Evolutionary conservation across 2,888 invertebrate species (phyloP), one percentile per base, ranked within the genome.

Genomic region (Pterobdella sp.): DNA sequence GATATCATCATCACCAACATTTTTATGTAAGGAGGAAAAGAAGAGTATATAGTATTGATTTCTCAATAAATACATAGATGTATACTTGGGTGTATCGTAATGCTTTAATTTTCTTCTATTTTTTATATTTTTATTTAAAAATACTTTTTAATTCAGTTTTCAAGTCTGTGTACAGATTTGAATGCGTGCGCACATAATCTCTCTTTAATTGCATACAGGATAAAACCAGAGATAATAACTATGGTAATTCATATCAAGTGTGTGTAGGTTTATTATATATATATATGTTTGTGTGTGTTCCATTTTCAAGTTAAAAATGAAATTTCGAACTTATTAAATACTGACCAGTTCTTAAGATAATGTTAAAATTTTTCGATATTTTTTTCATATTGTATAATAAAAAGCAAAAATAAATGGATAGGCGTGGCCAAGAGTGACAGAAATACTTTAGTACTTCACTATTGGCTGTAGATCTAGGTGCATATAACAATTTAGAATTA

Each of bases 211-310:
- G 65, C 65, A 31, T 18, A 65, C 32, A 65, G 32, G 32, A 65
- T 65, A n/a, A 65, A 34, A 31, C 31, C 35, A 32, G n/a, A 14
- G 36, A 34, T 68, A 26, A 29, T 34, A 34, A 68, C 26, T 34
- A n/a, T 34, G 3, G 29, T 10, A 31, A 18, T 22, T 67, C 18
- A 10, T 3, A 31, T 10, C 32, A 34, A 31, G 67, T 67, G 67
- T 67, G 31, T 34, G 67, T 67, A 31, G 14, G 67, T 67, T 7
- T 34, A n/a, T 67, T 68, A 42, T 68, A 7, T 68, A 36, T 42
- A 7, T 68, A 32, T 68, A 26, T 68, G 42, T 42, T n/a, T 68
- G 68, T 68, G 29, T 68, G 68, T 42, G 68, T 68, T 4, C 7
- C 18, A 56, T 26, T 3, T 56, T 56, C 7, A 56, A 56, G 4